These are phyloP conservation scores for Apoda limacodes DNA, from an alignment of 2,888 invertebrate species.

Conservation along the genomic window DNA sequence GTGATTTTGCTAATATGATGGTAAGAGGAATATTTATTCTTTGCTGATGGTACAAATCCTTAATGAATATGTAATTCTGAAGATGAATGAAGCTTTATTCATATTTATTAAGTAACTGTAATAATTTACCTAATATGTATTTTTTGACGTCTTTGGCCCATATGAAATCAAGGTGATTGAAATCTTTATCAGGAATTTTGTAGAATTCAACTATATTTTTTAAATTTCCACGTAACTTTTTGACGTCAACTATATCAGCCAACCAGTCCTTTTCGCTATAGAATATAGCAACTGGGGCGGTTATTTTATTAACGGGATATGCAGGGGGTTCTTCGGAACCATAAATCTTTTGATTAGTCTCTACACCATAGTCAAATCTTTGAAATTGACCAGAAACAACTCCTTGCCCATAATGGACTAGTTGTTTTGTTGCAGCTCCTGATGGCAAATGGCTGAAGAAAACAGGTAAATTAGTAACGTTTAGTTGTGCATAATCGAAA, in stretches of 20 bases:
- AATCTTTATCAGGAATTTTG: conserved; percentile 19
- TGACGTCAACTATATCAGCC: conserved; percentile 69
- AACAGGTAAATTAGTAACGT: conserved; percentile 27
- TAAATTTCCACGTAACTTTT: conserved; percentile 39
- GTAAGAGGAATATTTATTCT: no score
- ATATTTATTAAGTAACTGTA: no score
- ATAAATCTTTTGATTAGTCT: conserved; percentile 34
- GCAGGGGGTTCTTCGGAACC: conserved; percentile 32
- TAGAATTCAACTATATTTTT: conserved; percentile 22
- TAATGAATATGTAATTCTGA: no score
- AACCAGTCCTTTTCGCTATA: conserved; percentile 64
- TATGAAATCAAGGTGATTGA: conserved; percentile 28
- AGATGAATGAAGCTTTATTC: no score
- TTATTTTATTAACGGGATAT: conserved; percentile 37
- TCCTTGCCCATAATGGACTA: conserved; percentile 43
- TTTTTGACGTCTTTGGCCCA: conserved; percentile 21
- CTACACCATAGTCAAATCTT: conserved; percentile 42
- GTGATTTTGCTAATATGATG: no score
- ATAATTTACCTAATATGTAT: conserved; percentile 20
- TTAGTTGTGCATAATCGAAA: conserved; percentile 36
- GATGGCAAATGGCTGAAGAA: conserved; percentile 41
- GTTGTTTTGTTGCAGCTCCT: conserved; percentile 36
- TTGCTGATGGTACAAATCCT: no score
- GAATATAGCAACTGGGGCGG: conserved; percentile 33
- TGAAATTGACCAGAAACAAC: conserved; percentile 28